These are phyloP conservation scores for Rhorus exstirpatorius DNA, from an alignment of 2,888 invertebrate genomes.

Conservation along the genomic window DNA sequence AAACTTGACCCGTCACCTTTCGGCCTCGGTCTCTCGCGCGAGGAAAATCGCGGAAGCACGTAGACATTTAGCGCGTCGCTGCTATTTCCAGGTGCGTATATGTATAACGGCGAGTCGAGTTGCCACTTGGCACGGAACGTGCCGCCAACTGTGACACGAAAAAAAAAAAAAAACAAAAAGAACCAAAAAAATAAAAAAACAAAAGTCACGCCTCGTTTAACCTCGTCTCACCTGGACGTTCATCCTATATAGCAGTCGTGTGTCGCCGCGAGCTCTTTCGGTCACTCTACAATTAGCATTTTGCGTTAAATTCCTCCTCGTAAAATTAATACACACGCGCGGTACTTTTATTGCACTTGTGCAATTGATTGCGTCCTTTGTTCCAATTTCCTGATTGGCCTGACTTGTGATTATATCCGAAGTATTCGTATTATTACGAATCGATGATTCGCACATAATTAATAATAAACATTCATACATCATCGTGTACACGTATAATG, in stretches of 20 bases:
- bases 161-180: constrained; percentile 48
- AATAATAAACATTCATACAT: too few relatives aligned
- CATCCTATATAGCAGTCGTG: too few relatives aligned
- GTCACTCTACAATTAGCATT: constrained; percentile 40
- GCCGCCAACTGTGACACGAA: constrained; percentile 72
- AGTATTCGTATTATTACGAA: too few relatives aligned
- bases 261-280: constrained; percentile 52
- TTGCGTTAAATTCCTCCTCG: constrained; percentile 43
- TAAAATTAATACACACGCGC: constrained; percentile 54
- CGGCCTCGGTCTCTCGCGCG: constrained; percentile 36
- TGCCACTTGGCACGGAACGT: constrained; percentile 75
- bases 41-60: constrained; percentile 71
- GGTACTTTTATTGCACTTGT: constrained; percentile 4
- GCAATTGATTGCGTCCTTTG: background rate
- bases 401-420: too few relatives aligned
- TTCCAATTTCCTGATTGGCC: too few relatives aligned
- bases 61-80: constrained; percentile 76
- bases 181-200: constrained; percentile 38
- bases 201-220: constrained; percentile 69
- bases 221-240: constrained; percentile 71
- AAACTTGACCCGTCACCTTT: constrained; percentile 6
- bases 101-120: constrained; percentile 75
- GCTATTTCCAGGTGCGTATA: constrained; percentile 80
- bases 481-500: background rate
- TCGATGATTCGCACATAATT: too few relatives aligned